Percentiles rank a stretch among this genome's conserved stretches.
These are phyloP conservation scores for Zaprionus lachaisei DNA, from an alignment of 1,140 invertebrate species.

Conservation along the genomic window DNA sequence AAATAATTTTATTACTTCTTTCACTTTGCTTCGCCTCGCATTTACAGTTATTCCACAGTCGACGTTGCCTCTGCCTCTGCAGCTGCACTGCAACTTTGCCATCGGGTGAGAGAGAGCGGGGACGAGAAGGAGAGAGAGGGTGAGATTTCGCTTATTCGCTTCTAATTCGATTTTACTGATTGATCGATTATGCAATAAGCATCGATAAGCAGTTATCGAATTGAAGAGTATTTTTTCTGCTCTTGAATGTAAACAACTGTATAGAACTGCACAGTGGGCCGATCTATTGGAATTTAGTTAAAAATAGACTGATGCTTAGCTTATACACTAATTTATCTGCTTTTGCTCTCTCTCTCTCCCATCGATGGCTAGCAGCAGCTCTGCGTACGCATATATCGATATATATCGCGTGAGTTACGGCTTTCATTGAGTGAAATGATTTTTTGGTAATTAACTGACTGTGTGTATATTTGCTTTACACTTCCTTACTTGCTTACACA, in stretches of 20 bases:
- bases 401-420: background rate
- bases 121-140: background rate
- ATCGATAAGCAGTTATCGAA: background rate
- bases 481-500: too few relatives aligned
- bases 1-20: conserved; percentile 72
- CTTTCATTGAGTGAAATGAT: conserved; percentile 13
- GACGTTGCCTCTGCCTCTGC: background rate
- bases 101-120: background rate
- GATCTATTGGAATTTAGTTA: too few relatives aligned
- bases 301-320: too few relatives aligned
- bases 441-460: conserved; percentile 44
- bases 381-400: too few relatives aligned
- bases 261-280: too few relatives aligned
- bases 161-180: conserved; percentile 39
- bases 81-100: conserved; percentile 13
- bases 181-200: conserved; percentile 6
- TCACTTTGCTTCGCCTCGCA: conserved; percentile 35
- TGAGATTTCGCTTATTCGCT: conserved; percentile 25
- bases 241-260: too few relatives aligned
- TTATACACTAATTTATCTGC: too few relatives aligned
- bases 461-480: too few relatives aligned
- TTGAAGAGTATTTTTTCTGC: background rate
- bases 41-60: conserved; percentile 33
- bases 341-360: too few relatives aligned
- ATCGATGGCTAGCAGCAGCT: too few relatives aligned